A percentile compares a stretch with the other conserved stretches of the same genome.
phyloP scores from a whole-genome alignment of 2,113 vertebrate genomes.

The Apus apus region DNA sequence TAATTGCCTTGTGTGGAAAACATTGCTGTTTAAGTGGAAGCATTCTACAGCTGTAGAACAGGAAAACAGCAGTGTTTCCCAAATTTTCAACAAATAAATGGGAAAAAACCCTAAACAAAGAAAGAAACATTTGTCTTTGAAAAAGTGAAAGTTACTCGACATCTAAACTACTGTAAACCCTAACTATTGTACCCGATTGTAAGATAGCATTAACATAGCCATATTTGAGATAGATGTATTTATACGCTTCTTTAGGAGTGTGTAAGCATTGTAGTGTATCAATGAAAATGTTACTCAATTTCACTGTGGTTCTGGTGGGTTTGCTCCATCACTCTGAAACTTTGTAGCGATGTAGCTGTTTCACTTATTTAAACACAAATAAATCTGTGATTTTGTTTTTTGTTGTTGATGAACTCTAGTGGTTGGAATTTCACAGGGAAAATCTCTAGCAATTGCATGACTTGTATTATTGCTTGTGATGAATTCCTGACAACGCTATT shows the following conservation, averaged over 20 bases:
- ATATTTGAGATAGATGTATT: background rate
- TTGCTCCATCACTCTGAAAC: background rate
- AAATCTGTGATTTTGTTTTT: background rate
- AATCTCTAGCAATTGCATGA: background rate
- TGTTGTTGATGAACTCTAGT: background rate
- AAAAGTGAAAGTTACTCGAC: background rate
- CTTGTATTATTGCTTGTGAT: background rate
- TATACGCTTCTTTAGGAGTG: background rate
- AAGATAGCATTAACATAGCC: background rate
- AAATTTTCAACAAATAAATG: background rate
- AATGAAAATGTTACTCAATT: background rate
- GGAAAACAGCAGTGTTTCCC: background rate
- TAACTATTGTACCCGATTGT: background rate
- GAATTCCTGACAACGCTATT: background rate
- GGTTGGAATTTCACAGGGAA: background rate
- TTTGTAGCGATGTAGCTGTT: background rate
- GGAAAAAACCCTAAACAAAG: background rate
- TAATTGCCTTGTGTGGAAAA: background rate
- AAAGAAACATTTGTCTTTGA: background rate
- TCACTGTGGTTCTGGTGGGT: background rate
- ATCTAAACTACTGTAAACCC: background rate
- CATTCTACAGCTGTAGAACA: background rate
- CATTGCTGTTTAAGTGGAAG: background rate
- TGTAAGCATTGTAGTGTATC: background rate
- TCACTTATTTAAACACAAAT: background rate